These are phyloP conservation scores for Turnix velox DNA, from an alignment of 2,113 vertebrate genomes.

Conservation along the genomic window DNA sequence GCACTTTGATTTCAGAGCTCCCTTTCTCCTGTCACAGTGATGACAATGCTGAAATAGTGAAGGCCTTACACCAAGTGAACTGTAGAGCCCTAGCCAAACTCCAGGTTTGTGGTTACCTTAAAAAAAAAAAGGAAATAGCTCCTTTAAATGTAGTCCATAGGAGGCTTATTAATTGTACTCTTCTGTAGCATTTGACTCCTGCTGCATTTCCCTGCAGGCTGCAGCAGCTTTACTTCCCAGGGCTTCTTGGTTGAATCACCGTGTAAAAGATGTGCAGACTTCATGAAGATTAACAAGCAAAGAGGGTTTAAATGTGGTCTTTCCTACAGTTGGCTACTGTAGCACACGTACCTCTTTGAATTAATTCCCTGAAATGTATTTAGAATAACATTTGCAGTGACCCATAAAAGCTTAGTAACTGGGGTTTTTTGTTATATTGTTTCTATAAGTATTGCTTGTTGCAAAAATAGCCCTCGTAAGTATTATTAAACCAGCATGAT, in stretches of 20 bases:
- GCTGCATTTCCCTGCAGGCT: background rate
- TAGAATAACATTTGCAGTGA: background rate
- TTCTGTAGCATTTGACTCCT: background rate
- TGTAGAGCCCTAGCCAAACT: background rate
- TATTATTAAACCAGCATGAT: background rate
- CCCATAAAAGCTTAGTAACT: background rate
- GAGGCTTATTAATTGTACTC: background rate
- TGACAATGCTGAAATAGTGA: background rate
- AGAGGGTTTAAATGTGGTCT: background rate
- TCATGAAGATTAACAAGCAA: background rate
- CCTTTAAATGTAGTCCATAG: background rate
- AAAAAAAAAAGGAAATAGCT: background rate
- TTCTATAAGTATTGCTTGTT: background rate
- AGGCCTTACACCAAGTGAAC: background rate
- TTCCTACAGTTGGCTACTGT: background rate
- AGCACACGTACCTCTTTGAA: background rate
- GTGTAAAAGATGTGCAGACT: fast-evolving
- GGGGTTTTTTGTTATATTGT: background rate
- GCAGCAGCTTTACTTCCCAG: background rate
- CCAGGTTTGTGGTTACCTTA: background rate
- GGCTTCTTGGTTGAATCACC: background rate
- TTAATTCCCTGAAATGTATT: background rate
- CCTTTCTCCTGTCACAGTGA: background rate
- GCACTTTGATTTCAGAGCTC: background rate
- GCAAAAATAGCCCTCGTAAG: background rate